Base-by-base conservation (phyloP, 1,140 invertebrate genomes). In the Drosophila teissieri region DNA sequence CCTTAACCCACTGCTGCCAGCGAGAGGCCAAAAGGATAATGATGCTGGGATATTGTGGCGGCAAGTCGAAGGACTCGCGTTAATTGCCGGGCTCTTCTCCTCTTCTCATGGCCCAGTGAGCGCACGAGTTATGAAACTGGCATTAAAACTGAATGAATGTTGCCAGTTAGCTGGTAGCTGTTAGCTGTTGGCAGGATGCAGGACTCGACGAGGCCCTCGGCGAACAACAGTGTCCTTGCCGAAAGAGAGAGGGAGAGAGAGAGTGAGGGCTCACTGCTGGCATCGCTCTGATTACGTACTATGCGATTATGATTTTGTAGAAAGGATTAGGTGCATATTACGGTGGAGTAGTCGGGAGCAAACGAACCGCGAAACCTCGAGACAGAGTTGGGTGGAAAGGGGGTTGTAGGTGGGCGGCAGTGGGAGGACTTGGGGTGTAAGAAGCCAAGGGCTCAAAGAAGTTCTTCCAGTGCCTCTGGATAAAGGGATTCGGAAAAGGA, bases 281-380 rank as follows among this genome's bases (percentile, higher is more conserved):
- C 76, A 73, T 65, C 53, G 84, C 78, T 88, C 83, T 88, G 83
- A 86, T 86, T 86, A 79, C 83, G 83, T 73, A 86, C 64, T 57
- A 68, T 85, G 77, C 81, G 83, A 86, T 86, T 86, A 86, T 86
- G 84, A 86, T 86, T 86, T 81, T 86, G 82, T 86, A 88, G 81
- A 86, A 86, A 88, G 82, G 82, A 86, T 86, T 86, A 85, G 82
- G 80, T 88, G 83, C 84, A 89, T 80, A 89, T 89, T 88, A 88
- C 79, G 79, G 55, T 68, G 75, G n/a, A 53, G 57, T 65, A 68
- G 70, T 73, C 75, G 51, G 31, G 22, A 73, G 82, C 69, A 80
- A 85, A 78, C 81, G 81, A 85, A 78, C 82, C 81, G 82, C 81
- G 82, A 84, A 83, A 76, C 76, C 76, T 73, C 63, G 65, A 84